Evolutionary conservation across 2,113 vertebrate species (phyloP), one percentile per base, ranked within the genome.

Genomic region (Neogale vison): DNA sequence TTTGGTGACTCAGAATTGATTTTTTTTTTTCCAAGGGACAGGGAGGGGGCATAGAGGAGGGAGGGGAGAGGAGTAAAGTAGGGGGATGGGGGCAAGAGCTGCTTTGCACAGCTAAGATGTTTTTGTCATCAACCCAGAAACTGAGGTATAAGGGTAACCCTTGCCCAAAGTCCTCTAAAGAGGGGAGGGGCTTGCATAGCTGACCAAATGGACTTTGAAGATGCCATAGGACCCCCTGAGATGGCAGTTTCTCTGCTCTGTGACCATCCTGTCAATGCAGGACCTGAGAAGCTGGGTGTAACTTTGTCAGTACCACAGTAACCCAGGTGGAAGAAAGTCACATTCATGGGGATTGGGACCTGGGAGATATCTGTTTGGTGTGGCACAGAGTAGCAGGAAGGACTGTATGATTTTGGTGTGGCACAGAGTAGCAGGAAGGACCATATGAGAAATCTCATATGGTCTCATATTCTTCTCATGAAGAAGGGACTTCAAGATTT

Each of bases 1-100:
- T 98, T 98, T 97, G 97, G 96, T 98, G 97, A 98, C 97, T 98
- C 98, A 98, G 97, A 98, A 98, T 98, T 96, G 96, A 98, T 97
- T 95, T 88, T 80, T 88, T 90, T 79, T 88, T 90, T 79, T 47
- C 85, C 95, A 85, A 97, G 93, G 93, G 97, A 97, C 96, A 96
- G 97, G 97, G 93, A 98, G 97, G 98, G 97, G 96, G 96, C 7
- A 67, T 90, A 89, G 50, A 95, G 86, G 72, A 97, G 97, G 96
- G 91, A 97, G 94, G 90, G 94, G 93, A 69, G 20, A 82, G 91
- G 91, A 95, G 80, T 61, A 45, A 94, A 52, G 67, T 69, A 91
- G 96, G 95, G 96, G 96, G 97, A 95, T 94, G 96, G 97, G 42
- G 93, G 84, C 21, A 77, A 92, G 92, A 96, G 92, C 92, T 96